A percentile compares a stretch with the other conserved stretches of the same genome.
phyloP scores from a whole-genome alignment of 2,888 invertebrate species.

The Caenorhabditis virilis region DNA sequence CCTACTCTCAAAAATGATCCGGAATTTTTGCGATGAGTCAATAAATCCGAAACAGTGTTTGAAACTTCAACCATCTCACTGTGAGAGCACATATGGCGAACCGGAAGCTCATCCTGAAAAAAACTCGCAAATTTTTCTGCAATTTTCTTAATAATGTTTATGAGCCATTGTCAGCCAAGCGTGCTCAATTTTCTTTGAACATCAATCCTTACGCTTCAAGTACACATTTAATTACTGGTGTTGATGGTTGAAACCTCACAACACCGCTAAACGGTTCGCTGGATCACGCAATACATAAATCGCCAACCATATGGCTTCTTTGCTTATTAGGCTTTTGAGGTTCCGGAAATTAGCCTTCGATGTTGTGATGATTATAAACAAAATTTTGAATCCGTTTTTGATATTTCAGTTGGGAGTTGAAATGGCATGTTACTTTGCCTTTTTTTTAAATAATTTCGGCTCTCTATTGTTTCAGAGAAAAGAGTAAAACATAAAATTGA shows the following conservation, averaged over 20 bases:
- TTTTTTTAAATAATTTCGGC: no score
- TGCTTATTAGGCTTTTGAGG: no score
- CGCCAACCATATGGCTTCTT: neutral
- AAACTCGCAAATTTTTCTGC: neutral
- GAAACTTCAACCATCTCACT: conserved; percentile 63
- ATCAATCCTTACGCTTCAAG: conserved; percentile 3
- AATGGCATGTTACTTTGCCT: no score
- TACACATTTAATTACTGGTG: neutral
- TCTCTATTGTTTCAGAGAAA: no score
- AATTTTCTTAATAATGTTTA: neutral
- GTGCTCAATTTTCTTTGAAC: neutral
- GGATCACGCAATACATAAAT: neutral
- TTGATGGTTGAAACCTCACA: neutral
- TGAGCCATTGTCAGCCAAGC: neutral
- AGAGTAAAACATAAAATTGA: no score
- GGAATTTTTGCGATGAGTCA: conserved; percentile 65
- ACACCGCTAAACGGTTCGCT: neutral
- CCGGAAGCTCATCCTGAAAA: conserved; percentile 62
- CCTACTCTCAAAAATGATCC: conserved; percentile 63
- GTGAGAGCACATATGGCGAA: conserved; percentile 61
- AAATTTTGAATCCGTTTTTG: no score
- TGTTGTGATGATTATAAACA: no score
- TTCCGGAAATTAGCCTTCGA: no score
- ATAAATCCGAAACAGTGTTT: conserved; percentile 56
- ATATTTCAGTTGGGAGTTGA: no score